Conservation (phyloP, 2,888 invertebrate genomes). For the Pandemis cinnamomeana region DNA sequence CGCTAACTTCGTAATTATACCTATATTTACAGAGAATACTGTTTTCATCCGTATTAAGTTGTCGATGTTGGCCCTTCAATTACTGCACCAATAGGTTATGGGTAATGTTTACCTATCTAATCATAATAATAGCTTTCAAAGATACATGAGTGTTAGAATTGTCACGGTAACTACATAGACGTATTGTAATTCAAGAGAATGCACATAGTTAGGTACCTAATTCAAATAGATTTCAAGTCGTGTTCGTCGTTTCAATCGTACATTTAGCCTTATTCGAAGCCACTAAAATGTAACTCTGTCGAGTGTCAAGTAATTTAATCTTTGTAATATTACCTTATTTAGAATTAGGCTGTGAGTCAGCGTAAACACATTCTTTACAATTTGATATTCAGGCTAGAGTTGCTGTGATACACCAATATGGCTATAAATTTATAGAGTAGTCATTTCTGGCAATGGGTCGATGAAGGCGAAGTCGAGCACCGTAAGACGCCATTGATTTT, state of each 20-base stretch:
- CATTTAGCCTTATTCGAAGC: conserved; percentile 65
- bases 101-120: conserved; percentile 49
- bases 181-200: conserved; percentile 55
- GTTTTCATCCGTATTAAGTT: conserved; percentile 23
- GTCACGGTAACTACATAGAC: conserved; percentile 64
- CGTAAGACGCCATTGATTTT: conserved; percentile 62
- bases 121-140: conserved; percentile 59
- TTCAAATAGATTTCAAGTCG: conserved; percentile 68
- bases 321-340: conserved; percentile 70
- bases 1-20: conserved; percentile 1
- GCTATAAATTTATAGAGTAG: conserved; percentile 76
- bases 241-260: conserved; percentile 72
- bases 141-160: conserved; percentile 64
- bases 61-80: conserved; percentile 33
- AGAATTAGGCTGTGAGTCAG: conserved; percentile 82
- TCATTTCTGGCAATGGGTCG: conserved; percentile 69
- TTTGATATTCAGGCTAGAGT: conserved; percentile 82
- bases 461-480: conserved; percentile 51
- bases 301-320: conserved; percentile 66
- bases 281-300: conserved; percentile 54
- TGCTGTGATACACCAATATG: conserved; percentile 83
- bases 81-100: conserved; percentile 48
- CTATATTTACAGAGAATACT: conserved; percentile 7
- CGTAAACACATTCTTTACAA: conserved; percentile 78
- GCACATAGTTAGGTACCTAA: conserved; percentile 63